These are phyloP conservation scores for Cetonia aurata DNA, from an alignment of 2,888 invertebrate species.

Conservation along the genomic window DNA sequence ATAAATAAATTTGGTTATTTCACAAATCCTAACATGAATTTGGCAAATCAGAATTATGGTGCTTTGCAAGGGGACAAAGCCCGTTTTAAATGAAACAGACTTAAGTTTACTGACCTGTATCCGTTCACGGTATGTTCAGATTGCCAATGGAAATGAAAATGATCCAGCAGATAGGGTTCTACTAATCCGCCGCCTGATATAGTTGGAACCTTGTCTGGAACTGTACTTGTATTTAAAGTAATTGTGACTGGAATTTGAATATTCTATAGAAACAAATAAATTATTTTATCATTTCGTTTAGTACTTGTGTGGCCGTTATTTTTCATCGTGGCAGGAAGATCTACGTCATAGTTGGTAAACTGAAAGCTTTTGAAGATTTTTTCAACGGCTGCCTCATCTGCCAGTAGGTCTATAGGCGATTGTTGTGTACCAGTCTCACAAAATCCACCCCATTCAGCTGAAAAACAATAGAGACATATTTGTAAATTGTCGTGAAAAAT, in stretches of 20 bases:
- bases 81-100: no score
- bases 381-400: constrained; percentile 69
- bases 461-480: constrained; percentile 41
- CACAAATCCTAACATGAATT: no score
- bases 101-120: constrained; percentile 57
- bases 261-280: constrained; percentile 6
- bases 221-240: constrained; percentile 55
- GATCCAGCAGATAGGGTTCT: constrained; percentile 74
- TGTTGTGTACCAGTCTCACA: constrained; percentile 75
- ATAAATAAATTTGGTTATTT: no score
- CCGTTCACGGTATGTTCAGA: constrained; percentile 85
- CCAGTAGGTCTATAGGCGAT: constrained; percentile 81
- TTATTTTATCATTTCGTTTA: background rate
- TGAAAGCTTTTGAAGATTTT: constrained; percentile 68
- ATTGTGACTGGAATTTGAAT: constrained; percentile 59
- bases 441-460: constrained; percentile 73
- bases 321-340: constrained; percentile 68
- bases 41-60: no score
- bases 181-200: constrained; percentile 73
- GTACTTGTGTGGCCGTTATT: constrained; percentile 81
- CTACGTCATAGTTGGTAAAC: constrained; percentile 71
- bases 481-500: background rate
- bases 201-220: constrained; percentile 50
- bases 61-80: no score
- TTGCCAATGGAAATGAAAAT: constrained; percentile 88